Evolutionary conservation across 1,140 invertebrate species (phyloP).

Genomic region (Druon quercuslanigerum): DNA sequence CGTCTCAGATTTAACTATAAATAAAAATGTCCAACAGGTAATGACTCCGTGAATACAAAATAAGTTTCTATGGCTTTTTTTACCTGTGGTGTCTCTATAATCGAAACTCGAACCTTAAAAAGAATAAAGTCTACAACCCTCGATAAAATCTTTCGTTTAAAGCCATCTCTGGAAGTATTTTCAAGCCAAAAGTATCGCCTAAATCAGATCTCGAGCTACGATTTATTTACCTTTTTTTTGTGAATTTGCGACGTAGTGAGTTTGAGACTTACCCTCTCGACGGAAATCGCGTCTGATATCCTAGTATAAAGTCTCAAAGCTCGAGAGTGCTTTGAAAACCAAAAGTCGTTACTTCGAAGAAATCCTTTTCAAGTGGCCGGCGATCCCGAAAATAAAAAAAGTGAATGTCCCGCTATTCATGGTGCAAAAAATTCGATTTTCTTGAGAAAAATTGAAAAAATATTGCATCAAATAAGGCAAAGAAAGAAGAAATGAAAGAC

Average conservation of each 20-base stretch:
- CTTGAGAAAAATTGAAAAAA: neutral
- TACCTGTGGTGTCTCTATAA: no score
- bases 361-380: conserved; percentile 1
- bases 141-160: neutral
- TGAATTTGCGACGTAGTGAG: neutral
- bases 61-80: neutral
- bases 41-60: neutral
- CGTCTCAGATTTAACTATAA: no score
- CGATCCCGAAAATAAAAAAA: neutral
- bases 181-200: conserved; percentile 40
- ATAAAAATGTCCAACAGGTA: no score
- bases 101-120: neutral
- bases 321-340: conserved; percentile 12
- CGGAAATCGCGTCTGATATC: conserved; percentile 9
- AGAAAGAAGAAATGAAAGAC: neutral
- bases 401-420: neutral
- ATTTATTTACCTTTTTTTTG: neutral
- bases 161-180: neutral
- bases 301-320: neutral
- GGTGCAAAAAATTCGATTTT: neutral
- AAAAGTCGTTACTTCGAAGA: neutral
- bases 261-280: neutral
- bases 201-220: neutral
- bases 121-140: conserved; percentile 3
- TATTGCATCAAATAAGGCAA: neutral